Conservation (phyloP, 2,888 invertebrate genomes). For the Caenorhabditis zanzibari region DNA sequence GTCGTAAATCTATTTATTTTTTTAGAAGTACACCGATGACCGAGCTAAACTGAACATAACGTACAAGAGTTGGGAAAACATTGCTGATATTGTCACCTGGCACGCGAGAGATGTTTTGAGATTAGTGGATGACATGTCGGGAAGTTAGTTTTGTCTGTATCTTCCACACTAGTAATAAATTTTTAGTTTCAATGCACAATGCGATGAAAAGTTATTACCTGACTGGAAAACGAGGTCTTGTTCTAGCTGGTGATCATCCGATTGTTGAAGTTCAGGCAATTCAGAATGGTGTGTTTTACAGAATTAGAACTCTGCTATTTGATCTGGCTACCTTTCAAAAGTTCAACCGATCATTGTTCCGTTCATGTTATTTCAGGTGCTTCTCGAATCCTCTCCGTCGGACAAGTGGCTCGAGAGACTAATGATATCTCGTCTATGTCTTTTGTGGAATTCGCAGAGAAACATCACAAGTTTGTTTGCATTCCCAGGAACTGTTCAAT, state of each 20-base stretch:
- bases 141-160: conserved; percentile 28
- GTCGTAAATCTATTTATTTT: background rate
- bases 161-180: background rate
- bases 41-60: conserved; percentile 39
- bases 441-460: conserved; percentile 40
- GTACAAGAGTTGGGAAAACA: conserved; percentile 53
- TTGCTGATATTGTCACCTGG: conserved; percentile 57
- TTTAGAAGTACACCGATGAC: conserved; percentile 53
- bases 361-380: conserved; percentile 51
- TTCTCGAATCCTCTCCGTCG: conserved; percentile 42
- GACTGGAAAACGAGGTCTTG: conserved; percentile 23
- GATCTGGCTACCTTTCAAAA: background rate
- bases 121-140: conserved; percentile 42
- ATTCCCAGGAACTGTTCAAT: background rate
- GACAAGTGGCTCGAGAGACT: conserved; percentile 36
- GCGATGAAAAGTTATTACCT: conserved; percentile 36
- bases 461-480: conserved; percentile 34
- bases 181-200: conserved; percentile 56
- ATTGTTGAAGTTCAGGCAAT: conserved; percentile 54
- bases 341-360: background rate
- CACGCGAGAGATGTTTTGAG: conserved; percentile 49
- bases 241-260: conserved; percentile 45
- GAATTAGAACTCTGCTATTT: background rate
- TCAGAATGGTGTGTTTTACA: conserved; percentile 46
- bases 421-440: conserved; percentile 38